phyloP scores from a whole-genome alignment of 2,888 invertebrate genomes.

The Syritta pipiens region DNA sequence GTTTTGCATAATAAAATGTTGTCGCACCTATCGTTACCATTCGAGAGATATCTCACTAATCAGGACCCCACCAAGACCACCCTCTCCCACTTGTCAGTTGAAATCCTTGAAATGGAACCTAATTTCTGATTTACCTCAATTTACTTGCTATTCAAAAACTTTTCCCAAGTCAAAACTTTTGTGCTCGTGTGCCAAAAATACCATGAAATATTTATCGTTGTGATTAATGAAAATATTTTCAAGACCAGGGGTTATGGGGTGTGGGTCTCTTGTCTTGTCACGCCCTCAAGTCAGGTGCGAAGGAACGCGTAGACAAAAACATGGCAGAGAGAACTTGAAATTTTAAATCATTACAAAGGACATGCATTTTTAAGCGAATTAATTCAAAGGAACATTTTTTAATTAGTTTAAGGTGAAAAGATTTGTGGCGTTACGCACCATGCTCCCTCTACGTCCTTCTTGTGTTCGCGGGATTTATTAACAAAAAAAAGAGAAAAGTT shows the following conservation, averaged over 20 bases:
- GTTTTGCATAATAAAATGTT: constrained; percentile 76
- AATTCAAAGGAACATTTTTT: constrained; percentile 73
- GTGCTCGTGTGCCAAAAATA: constrained; percentile 58
- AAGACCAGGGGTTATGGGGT: constrained; percentile 4
- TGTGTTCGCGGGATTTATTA: constrained; percentile 72
- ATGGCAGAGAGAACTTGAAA: constrained; percentile 30
- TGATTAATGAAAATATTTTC: constrained; percentile 71
- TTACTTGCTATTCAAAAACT: constrained; percentile 71
- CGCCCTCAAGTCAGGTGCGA: constrained; percentile 60
- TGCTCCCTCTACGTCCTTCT: background rate
- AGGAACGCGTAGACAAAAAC: background rate
- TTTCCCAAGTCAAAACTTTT: constrained; percentile 61
- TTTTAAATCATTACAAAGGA: constrained; percentile 68
- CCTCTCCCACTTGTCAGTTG: constrained; percentile 20
- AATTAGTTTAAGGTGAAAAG: constrained; percentile 76
- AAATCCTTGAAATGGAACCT: constrained; percentile 70
- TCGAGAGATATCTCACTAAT: constrained; percentile 26
- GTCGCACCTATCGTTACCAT: constrained; percentile 53
- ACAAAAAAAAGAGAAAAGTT: too few relatives aligned
- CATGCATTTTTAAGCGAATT: constrained; percentile 68
- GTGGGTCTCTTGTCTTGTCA: constrained; percentile 31
- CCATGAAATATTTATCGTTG: constrained; percentile 71
- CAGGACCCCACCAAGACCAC: constrained; percentile 6
- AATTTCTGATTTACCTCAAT: constrained; percentile 72
- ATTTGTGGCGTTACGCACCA: constrained; percentile 72